These are phyloP conservation scores for Zosterops pallidus DNA, from an alignment of 2,113 vertebrate species.

Conservation along the genomic window DNA sequence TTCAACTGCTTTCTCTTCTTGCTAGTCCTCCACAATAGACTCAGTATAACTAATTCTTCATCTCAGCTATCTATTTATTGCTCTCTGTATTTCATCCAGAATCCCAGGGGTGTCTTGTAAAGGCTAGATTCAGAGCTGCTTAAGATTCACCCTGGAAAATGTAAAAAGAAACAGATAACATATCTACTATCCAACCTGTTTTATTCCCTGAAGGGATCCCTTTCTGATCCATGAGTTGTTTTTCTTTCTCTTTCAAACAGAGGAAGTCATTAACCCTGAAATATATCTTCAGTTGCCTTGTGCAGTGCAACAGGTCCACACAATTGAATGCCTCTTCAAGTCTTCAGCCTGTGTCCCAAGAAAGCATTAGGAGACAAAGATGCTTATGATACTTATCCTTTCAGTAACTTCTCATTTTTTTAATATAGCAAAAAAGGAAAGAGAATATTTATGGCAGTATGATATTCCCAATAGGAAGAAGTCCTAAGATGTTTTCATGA, in stretches of 20 bases:
- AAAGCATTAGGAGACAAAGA: background rate
- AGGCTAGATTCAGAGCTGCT: background rate
- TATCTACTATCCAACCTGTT: background rate
- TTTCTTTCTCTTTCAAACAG: background rate
- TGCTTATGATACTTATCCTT: background rate
- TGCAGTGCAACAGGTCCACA: background rate
- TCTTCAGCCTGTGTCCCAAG: background rate
- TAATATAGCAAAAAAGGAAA: background rate
- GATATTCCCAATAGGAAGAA: background rate
- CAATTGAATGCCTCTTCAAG: background rate
- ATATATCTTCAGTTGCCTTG: background rate
- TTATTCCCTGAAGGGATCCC: background rate
- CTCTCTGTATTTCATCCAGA: background rate
- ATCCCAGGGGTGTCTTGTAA: background rate
- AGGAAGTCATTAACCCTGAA: background rate
- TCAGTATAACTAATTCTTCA: background rate
- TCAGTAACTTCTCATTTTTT: background rate
- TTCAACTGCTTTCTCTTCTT: background rate
- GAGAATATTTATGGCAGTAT: background rate
- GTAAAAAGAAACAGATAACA: background rate
- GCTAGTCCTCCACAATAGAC: background rate
- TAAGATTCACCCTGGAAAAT: background rate
- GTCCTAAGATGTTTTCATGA: background rate
- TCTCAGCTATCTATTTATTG: background rate
- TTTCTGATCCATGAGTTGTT: background rate